Percentiles rank a stretch among this genome's conserved stretches.
Conservation (phyloP, 2,113 vertebrate species). For the Protobothrops mucrosquamatus region DNA sequence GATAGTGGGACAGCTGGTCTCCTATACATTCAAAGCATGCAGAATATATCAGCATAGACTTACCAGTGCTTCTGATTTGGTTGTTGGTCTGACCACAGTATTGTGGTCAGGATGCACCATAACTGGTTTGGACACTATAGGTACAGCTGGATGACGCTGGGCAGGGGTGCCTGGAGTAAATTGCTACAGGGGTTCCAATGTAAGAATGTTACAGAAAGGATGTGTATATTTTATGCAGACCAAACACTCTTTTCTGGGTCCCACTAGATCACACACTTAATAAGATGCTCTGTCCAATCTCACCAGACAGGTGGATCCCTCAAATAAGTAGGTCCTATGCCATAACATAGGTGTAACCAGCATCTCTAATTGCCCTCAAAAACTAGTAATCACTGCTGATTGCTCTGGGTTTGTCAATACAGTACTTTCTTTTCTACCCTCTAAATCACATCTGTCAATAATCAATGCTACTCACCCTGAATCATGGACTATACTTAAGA, state of each 20-base stretch:
- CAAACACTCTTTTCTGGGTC: not conserved
- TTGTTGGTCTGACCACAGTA: constrained; percentile 76
- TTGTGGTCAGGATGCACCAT: constrained; percentile 90
- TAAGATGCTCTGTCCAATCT: not conserved
- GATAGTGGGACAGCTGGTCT: constrained; percentile 15
- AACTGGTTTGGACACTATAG: constrained; percentile 90
- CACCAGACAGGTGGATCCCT: not conserved
- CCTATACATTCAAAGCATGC: not conserved
- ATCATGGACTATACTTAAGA: not conserved
- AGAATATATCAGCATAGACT: constrained; percentile 52
- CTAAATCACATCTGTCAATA: not conserved
- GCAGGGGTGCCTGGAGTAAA: constrained; percentile 91
- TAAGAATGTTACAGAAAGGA: constrained; percentile 44
- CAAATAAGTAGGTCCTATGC: not conserved
- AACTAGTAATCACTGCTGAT: not conserved
- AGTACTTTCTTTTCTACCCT: not conserved
- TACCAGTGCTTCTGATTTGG: constrained; percentile 89
- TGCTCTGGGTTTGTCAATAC: not conserved
- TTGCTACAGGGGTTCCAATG: constrained; percentile 75
- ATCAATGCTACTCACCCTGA: not conserved
- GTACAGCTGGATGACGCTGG: constrained; percentile 80
- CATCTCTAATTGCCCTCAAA: not conserved
- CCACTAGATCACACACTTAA: not conserved
- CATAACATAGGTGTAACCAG: not conserved
- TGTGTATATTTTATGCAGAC: constrained; percentile 15